Evolutionary conservation across 2,888 invertebrate genomes (phyloP).

Genomic region (Heteromurus nitidus): DNA sequence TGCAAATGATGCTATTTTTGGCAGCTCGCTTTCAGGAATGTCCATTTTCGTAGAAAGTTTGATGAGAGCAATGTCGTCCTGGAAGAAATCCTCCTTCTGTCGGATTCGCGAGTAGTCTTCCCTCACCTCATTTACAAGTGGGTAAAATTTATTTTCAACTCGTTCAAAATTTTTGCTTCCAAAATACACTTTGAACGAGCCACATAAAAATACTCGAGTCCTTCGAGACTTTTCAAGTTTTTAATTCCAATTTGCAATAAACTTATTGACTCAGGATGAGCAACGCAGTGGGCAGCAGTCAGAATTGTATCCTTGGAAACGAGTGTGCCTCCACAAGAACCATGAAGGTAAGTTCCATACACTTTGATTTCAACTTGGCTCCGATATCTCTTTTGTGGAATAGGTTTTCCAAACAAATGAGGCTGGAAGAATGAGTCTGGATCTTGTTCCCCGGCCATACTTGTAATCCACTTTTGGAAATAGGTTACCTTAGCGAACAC

Average conservation of each 20-base stretch:
- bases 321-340: constrained; percentile 23
- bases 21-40: background rate
- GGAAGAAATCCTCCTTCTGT: background rate
- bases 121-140: background rate
- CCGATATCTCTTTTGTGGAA: background rate
- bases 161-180: background rate
- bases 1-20: too few species aligned
- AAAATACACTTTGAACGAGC: background rate
- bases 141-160: background rate
- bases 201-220: background rate
- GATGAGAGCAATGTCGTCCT: background rate
- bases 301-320: background rate
- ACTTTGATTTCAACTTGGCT: constrained; percentile 2
- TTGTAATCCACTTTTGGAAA: constrained; percentile 19
- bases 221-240: background rate
- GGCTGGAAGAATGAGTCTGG: background rate
- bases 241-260: background rate
- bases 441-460: constrained; percentile 9
- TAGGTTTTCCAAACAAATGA: background rate
- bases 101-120: background rate
- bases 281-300: constrained; percentile 26
- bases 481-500: constrained; percentile 2
- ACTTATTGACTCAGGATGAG: background rate
- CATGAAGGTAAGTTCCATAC: background rate
- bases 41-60: background rate